These are phyloP conservation scores for Luperina testacea DNA, from an alignment of 2,888 invertebrate species.

Conservation along the genomic window DNA sequence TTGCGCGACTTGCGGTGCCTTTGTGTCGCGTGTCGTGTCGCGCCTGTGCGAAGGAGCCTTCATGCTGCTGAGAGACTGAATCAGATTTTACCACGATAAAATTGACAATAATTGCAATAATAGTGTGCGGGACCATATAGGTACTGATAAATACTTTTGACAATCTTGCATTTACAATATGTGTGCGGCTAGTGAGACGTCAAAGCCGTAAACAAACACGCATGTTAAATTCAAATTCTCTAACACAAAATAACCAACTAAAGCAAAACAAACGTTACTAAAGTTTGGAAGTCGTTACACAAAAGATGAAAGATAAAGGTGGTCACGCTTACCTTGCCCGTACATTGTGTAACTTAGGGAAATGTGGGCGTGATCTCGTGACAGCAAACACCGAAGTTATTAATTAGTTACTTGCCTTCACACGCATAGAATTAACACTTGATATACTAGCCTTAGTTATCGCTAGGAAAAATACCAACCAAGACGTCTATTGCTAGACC, in stretches of 20 bases:
- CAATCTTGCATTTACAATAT: background rate
- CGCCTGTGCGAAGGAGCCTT: no score
- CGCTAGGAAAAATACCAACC: background rate
- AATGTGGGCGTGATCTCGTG: constrained; percentile 24
- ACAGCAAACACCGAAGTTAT: constrained; percentile 28
- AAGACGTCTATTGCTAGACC: background rate
- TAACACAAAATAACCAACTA: constrained; percentile 2
- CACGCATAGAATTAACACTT: constrained; percentile 8
- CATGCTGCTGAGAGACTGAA: no score
- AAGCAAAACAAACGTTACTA: constrained; percentile 19
- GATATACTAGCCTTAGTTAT: background rate
- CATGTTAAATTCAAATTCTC: background rate
- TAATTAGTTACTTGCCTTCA: constrained; percentile 23
- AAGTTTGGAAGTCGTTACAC: constrained; percentile 37
- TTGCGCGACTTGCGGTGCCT: no score
- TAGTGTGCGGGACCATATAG: background rate
- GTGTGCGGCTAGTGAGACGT: background rate
- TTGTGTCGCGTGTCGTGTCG: no score
- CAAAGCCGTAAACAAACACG: background rate
- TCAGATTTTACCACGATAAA: background rate
- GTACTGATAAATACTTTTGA: background rate
- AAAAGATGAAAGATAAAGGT: constrained; percentile 39
- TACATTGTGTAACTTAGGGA: constrained; percentile 49
- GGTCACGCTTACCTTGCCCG: constrained; percentile 6
- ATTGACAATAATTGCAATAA: background rate